Evolutionary conservation across 2,797 vertebrate species (phyloP).

Genomic region (Gorsachius magnificus): DNA sequence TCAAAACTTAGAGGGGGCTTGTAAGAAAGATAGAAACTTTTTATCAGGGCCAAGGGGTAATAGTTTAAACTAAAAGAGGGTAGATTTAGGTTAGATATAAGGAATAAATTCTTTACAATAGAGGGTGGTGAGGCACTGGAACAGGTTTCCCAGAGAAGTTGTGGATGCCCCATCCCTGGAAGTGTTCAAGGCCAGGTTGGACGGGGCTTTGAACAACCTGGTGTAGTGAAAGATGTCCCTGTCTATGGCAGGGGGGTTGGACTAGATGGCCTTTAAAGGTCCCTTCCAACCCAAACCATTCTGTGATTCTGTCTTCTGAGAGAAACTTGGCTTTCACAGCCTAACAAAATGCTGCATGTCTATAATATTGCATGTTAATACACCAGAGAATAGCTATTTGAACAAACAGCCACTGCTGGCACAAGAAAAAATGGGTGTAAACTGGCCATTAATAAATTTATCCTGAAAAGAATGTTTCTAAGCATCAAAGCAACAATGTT

Average conservation of each 20-base stretch:
- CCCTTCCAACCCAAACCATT: neutral
- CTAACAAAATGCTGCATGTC: neutral
- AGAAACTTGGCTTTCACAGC: neutral
- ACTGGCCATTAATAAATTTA: neutral
- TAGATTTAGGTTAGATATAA: neutral
- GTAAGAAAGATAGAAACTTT: neutral
- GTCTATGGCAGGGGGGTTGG: fast-evolving
- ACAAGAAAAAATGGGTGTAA: neutral
- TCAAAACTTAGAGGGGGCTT: neutral
- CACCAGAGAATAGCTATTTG: neutral
- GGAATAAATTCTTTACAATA: neutral
- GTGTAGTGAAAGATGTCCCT: neutral
- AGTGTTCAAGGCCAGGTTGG: neutral
- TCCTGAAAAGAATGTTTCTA: neutral
- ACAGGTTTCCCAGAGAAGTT: neutral
- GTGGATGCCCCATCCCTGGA: neutral
- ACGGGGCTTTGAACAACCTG: neutral
- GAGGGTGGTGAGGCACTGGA: neutral
- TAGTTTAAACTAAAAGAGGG: neutral
- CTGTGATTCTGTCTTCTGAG: neutral
- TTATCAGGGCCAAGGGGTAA: neutral
- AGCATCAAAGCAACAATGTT: neutral
- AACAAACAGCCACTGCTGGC: neutral
- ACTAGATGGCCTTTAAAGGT: neutral
- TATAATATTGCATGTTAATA: neutral